phyloP scores from a whole-genome alignment of 2,797 vertebrate species.

The Fringilla coelebs region DNA sequence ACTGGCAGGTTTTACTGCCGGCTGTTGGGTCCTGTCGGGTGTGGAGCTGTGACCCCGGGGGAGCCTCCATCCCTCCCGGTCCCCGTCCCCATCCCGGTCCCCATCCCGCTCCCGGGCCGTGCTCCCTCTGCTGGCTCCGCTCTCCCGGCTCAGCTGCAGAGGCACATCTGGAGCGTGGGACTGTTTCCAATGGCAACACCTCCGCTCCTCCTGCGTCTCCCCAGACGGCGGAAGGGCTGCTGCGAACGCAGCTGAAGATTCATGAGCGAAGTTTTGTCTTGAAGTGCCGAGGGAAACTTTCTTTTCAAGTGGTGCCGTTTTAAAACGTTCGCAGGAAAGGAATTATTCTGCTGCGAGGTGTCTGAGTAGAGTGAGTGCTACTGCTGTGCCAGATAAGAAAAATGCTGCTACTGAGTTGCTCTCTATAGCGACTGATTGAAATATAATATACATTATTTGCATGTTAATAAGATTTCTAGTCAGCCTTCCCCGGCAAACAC shows the following conservation, averaged over 20 bases:
- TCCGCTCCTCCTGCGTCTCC: background rate
- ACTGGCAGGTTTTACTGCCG: fast-evolving
- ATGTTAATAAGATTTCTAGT: background rate
- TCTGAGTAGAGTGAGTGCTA: background rate
- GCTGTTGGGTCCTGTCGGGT: fast-evolving
- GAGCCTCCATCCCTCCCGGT: too few relatives aligned
- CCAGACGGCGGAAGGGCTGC: fast-evolving
- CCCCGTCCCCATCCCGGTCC: background rate
- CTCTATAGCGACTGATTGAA: background rate
- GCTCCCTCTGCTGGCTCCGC: slow-evolving; percentile 56
- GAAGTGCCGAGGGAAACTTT: background rate
- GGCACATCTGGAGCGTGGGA: fast-evolving
- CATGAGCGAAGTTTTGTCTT: background rate
- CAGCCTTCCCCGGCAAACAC: background rate
- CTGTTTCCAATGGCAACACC: background rate
- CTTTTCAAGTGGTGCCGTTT: background rate
- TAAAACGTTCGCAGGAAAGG: background rate
- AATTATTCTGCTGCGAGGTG: background rate
- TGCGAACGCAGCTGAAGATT: background rate
- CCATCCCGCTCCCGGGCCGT: background rate
- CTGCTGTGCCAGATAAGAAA: background rate
- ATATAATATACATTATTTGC: slow-evolving; percentile 29
- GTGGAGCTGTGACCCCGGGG: fast-evolving
- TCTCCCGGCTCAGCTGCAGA: fast-evolving
- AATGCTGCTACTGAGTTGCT: background rate